These are phyloP conservation scores for Chlorops oryzae DNA, from an alignment of 1,140 invertebrate genomes.

Conservation along the genomic window DNA sequence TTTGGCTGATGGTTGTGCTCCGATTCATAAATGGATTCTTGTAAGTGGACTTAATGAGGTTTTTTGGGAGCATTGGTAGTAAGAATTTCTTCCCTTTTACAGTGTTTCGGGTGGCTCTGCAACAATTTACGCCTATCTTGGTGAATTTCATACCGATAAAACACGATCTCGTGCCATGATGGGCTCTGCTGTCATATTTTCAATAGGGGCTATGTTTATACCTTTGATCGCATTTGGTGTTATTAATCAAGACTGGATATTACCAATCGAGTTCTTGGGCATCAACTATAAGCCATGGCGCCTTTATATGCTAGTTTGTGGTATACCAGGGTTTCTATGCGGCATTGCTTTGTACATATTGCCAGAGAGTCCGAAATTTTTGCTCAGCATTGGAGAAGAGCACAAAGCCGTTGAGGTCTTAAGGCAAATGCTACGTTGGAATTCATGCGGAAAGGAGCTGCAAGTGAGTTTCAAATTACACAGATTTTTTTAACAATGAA, in stretches of 20 bases:
- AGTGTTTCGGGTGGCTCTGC: constrained; percentile 21
- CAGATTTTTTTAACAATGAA: too few relatives aligned
- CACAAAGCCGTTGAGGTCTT: constrained; percentile 56
- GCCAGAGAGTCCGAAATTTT: constrained; percentile 70
- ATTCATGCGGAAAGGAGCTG: constrained; percentile 49
- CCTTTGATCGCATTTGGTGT: constrained; percentile 18
- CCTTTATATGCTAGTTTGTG: constrained; percentile 21
- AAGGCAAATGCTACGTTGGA: constrained; percentile 54
- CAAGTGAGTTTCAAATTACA: constrained; percentile 1
- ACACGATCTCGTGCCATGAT: constrained; percentile 20
- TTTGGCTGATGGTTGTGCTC: constrained; percentile 19
- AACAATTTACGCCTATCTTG: constrained; percentile 22
- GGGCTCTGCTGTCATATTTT: constrained; percentile 26
- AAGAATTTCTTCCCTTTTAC: not conserved
- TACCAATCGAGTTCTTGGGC: constrained; percentile 15
- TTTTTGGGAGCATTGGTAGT: too few relatives aligned
- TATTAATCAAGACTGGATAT: constrained; percentile 21
- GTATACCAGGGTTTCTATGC: constrained; percentile 16
- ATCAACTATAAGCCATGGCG: constrained; percentile 24
- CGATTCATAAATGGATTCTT: constrained; percentile 23
- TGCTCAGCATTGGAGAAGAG: constrained; percentile 55
- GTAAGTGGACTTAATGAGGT: constrained; percentile 13
- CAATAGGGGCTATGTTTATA: constrained; percentile 19
- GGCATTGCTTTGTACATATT: constrained; percentile 50
- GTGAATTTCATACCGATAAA: constrained; percentile 21